Evolutionary conservation across 23 tunicate genomes (phyloP).

Genomic region (Halocynthia roretzi): DNA sequence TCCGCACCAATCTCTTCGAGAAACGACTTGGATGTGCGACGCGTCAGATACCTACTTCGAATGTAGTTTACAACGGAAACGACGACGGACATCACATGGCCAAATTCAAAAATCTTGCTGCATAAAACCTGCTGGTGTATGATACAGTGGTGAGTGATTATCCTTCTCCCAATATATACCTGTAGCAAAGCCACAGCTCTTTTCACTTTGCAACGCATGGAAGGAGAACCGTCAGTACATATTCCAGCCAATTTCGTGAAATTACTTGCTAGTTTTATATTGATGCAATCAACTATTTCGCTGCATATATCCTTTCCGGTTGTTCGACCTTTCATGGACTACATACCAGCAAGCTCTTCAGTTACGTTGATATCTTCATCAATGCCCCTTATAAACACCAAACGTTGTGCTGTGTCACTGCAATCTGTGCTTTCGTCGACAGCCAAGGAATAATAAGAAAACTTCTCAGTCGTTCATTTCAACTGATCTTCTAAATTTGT

Average conservation of each 20-base stretch:
- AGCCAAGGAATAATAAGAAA: too few relatives aligned
- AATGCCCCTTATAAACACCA: conserved; percentile 45
- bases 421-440: conserved; percentile 33
- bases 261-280: conserved; percentile 34
- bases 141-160: conserved; percentile 35
- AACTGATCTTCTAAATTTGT: conserved; percentile 13
- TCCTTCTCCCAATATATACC: conserved; percentile 29
- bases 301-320: conserved; percentile 43
- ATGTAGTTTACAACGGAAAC: conserved; percentile 36
- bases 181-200: conserved; percentile 41
- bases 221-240: conserved; percentile 51
- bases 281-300: conserved; percentile 35
- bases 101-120: conserved; percentile 41
- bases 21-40: conserved; percentile 31
- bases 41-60: conserved; percentile 29
- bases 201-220: conserved; percentile 31
- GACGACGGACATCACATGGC: conserved; percentile 34
- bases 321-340: conserved; percentile 43
- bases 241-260: conserved; percentile 36
- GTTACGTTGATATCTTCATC: conserved; percentile 28
- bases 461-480: conserved; percentile 4
- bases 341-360: conserved; percentile 45
- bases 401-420: conserved; percentile 32
- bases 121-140: conserved; percentile 32
- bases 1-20: conserved; percentile 32